Evolutionary conservation across 2,797 vertebrate species (phyloP).

Genomic region (Pantherophis alleghaniensis): DNA sequence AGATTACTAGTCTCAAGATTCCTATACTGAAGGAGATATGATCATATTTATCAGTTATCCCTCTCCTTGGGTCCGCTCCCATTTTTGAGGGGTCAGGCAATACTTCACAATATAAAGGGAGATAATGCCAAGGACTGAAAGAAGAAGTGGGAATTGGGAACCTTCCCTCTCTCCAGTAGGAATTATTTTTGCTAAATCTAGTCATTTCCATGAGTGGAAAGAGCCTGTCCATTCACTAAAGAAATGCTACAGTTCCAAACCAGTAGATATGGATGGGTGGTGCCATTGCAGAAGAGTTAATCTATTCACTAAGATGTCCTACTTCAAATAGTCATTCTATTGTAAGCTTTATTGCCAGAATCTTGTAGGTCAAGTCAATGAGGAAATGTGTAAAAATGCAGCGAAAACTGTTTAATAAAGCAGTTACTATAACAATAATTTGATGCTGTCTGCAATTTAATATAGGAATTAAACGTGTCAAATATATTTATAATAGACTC

Average conservation of each 20-base stretch:
- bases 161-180: not conserved
- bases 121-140: not conserved
- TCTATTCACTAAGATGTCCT: not conserved
- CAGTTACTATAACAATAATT: not conserved
- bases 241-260: not conserved
- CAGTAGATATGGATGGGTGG: not conserved
- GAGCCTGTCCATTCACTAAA: not conserved
- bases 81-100: not conserved
- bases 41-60: not conserved
- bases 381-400: not conserved
- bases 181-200: not conserved
- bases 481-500: not conserved
- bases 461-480: not conserved
- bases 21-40: not conserved
- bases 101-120: not conserved
- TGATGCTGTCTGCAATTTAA: not conserved
- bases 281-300: not conserved
- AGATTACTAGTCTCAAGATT: not conserved
- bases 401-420: not conserved
- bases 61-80: not conserved
- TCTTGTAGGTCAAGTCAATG: not conserved
- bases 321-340: not conserved
- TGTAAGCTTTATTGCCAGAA: not conserved
- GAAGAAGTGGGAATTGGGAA: not conserved
- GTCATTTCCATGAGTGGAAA: not conserved